Evolutionary conservation across 2,888 invertebrate species (phyloP), one percentile per base, ranked within the genome.

Genomic region (Ennomos fuscantarius): DNA sequence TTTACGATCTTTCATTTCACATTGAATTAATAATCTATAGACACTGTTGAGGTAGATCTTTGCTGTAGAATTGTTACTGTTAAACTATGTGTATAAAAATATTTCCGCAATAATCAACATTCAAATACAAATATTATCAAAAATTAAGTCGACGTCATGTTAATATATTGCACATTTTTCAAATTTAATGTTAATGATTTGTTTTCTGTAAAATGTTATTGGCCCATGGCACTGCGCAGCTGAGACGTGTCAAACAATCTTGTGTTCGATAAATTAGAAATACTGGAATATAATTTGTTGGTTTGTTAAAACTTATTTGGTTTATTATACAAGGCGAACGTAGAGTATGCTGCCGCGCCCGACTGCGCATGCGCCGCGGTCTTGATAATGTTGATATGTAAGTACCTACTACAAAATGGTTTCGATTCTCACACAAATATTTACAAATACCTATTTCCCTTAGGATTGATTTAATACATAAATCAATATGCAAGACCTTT

Each of bases 31-130:
- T 68, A 31, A 65, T 56, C 55, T 65, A 79, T 78, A 82, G 79
- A 82, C 78, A 75, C 81, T 84, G 84, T 76, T 89, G 91, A 92
- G 91, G 91, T 92, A 91, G 91, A 82, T 87, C 73, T 82, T 83
- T 79, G 78, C 82, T 85, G 84, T 82, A 52, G 59, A 52, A 58
- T 68, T 80, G 72, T 60, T 46, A 58, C 51, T 85, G 86, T 85
- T 71, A 84, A 78, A 82, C 81, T 85, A 85, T 84, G 77, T 87
- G 85, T 92, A 91, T 92, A 92, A 92, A 92, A 92, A 92, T 92
- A 92, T 84, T 90, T 91, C 82, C 89, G 90, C 81, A 86, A 88
- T 89, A 89, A 86, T 87, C 78, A 90, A 92, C 91, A 89, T 87
- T 87, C 73, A 90, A 89, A 89, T 90, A 90, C 87, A 87, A 90